phyloP scores from a whole-genome alignment of 2,113 vertebrate genomes.

The Toxotes jaculatrix region DNA sequence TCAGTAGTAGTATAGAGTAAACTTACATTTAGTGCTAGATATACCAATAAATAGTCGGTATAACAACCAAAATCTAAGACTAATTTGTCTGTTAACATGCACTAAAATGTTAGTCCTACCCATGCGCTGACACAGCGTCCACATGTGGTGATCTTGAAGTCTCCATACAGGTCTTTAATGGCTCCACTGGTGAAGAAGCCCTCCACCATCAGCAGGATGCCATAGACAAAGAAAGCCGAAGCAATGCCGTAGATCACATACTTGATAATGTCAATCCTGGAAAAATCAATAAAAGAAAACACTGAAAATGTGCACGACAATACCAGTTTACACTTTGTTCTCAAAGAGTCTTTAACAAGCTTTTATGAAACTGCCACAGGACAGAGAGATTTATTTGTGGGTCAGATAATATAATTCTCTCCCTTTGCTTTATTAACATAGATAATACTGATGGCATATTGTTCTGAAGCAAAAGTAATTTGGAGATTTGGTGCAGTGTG shows the following conservation, averaged over 20 bases:
- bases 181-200: constrained; percentile 99
- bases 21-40: background rate
- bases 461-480: background rate
- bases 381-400: background rate
- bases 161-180: constrained; percentile 98
- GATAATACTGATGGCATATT: background rate
- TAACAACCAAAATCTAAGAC: background rate
- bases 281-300: constrained; percentile 37
- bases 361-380: background rate
- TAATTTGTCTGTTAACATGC: background rate
- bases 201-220: constrained; percentile 99
- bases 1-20: background rate
- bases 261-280: constrained; percentile 98
- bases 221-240: constrained; percentile 98
- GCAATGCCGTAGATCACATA: constrained; percentile 99
- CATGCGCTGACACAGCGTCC: constrained; percentile 98
- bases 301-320: constrained; percentile 4
- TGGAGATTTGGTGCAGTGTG: background rate
- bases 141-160: constrained; percentile 99
- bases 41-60: background rate
- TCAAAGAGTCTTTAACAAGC: background rate
- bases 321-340: constrained; percentile 1
- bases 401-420: too few species aligned
- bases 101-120: constrained; percentile 83
- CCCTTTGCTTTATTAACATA: background rate